Base-by-base conservation (phyloP, 2,797 vertebrate genomes). In the Orestias chungarensis region DNA sequence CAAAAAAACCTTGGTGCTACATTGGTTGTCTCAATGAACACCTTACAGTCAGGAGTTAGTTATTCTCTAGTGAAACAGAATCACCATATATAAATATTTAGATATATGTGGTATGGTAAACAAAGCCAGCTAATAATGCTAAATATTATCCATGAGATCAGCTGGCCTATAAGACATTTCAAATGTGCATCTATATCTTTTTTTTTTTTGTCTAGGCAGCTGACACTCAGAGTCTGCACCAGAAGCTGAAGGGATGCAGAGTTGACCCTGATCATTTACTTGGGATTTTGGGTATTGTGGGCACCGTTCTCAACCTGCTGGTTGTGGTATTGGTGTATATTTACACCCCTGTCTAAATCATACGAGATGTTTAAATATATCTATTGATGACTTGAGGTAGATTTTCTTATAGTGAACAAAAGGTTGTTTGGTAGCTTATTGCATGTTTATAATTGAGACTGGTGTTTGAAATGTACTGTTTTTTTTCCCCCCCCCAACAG, bases 291-390 rank as follows among this genome's bases (percentile, higher is more conserved):
- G 91, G 89, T 20, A 86, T 90, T 31, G 74, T 86, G 14, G 75
- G 73, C 33, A 80, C 86, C 10, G 3, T 87, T 49, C 87, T 92
- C 55, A 93, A 89, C 81, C 79, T 93, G 79, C 73, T 92, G 61
- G 79, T 90, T 0, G 80, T 92, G 69, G 85, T 90, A 47, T 66
- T 90, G 1, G 88, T 93, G 18, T 92, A 91, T 38, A 23, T 87
- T 69, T 88, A 82, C 80, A 90, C 86, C 7, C 67, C 78, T 17
- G 66, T 89, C 47, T 91, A 78, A 88, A 49, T 12, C 2, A 2
- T 40, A 10, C 46, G 52, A 46, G 6, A 59, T 1, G 0, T 18
- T 40, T 61, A 61, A 61, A 6, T n/a, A n/a, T 4, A n/a, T 38
- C 17, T 59, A 57, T 18, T 61, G 57, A 35, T 61, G 33, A 11